Evolutionary conservation across 2,797 vertebrate species (phyloP).

Genomic region (Aulostomus chinensis): DNA sequence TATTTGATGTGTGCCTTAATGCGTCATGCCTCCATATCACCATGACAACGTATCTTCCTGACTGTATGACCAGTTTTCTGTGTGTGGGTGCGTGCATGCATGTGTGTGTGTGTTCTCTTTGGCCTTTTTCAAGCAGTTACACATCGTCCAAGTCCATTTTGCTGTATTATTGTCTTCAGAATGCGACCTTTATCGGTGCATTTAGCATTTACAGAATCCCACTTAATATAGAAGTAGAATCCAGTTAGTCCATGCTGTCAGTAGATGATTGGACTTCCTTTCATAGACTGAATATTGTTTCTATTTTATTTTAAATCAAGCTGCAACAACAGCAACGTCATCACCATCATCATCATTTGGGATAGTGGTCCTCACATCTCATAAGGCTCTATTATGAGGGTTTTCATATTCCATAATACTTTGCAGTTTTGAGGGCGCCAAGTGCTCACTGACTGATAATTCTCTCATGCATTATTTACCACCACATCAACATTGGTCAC

Average conservation of each 20-base stretch:
- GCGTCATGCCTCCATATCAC: slow-evolving; percentile 23
- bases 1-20: slow-evolving; percentile 7
- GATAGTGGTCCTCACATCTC: too few species aligned
- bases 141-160: slow-evolving; percentile 20
- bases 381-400: too few species aligned
- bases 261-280: slow-evolving; percentile 2
- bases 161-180: slow-evolving; percentile 12
- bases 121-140: slow-evolving; percentile 6
- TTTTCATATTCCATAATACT: too few species aligned
- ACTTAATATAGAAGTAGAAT: background rate
- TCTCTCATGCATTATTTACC: background rate
- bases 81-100: background rate
- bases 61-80: slow-evolving; percentile 16
- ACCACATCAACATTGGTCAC: background rate
- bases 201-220: background rate
- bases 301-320: too few species aligned
- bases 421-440: too few species aligned
- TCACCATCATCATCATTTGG: too few species aligned
- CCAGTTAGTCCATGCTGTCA: background rate
- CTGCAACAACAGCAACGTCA: too few species aligned
- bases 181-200: background rate
- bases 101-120: slow-evolving; percentile 4
- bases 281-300: too few species aligned
- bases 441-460: too few species aligned
- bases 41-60: slow-evolving; percentile 32